Evolutionary conservation across 2,888 invertebrate genomes (phyloP).

Genomic region (Erebia ligea): DNA sequence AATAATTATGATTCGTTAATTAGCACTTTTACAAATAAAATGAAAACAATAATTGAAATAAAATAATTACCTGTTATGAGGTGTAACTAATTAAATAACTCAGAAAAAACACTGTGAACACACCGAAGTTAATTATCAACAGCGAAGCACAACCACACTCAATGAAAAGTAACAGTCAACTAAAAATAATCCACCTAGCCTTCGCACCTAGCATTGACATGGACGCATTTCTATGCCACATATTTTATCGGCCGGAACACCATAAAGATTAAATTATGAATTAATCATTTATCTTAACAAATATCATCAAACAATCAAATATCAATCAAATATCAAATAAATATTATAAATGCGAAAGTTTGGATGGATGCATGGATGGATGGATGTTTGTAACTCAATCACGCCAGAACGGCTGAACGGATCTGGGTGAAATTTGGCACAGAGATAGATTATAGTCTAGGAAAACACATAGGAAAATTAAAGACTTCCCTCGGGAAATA

Average conservation of each 20-base stretch:
- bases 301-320: too few species aligned
- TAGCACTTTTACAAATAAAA: background rate
- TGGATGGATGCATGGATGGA: too few species aligned
- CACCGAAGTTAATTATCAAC: background rate
- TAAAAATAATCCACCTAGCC: constrained; percentile 7
- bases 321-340: too few species aligned
- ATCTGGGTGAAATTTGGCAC: too few species aligned
- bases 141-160: constrained; percentile 2
- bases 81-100: background rate
- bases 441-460: too few species aligned
- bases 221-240: background rate
- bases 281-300: background rate
- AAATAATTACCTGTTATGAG: constrained; percentile 7
- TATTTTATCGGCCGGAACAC: background rate
- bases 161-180: constrained; percentile 22
- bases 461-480: too few species aligned
- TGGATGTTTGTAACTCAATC: too few species aligned
- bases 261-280: background rate
- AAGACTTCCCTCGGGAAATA: too few species aligned
- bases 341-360: too few species aligned
- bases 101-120: background rate
- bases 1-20: background rate
- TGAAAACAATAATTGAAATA: background rate
- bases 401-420: too few species aligned
- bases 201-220: background rate